A percentile compares a stretch with the other conserved stretches of the same genome.
Evolutionary conservation across 2,113 vertebrate genomes (phyloP).

Genomic region (Charadrius vociferus): DNA sequence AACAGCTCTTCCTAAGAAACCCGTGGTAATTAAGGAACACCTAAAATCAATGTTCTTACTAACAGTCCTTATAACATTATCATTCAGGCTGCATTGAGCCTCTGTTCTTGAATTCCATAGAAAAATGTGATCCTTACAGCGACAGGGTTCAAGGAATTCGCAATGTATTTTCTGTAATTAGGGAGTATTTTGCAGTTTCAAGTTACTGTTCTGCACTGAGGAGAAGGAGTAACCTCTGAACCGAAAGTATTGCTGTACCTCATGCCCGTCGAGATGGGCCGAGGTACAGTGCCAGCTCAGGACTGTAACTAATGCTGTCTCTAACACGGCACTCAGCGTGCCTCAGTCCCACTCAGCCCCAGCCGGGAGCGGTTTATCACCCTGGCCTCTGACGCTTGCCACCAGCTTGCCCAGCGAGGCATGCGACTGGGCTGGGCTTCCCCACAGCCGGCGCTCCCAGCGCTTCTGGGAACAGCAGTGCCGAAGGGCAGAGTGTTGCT

Average conservation of each 20-base stretch:
- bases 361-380: background rate
- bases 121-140: background rate
- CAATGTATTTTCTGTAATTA: background rate
- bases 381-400: background rate
- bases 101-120: background rate
- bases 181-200: background rate
- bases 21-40: background rate
- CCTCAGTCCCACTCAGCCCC: background rate
- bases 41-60: background rate
- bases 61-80: background rate
- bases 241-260: fast-evolving
- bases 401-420: no score
- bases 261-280: background rate
- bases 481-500: fast-evolving
- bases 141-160: background rate
- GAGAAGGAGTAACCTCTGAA: background rate
- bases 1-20: background rate
- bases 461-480: fast-evolving
- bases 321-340: background rate
- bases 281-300: background rate
- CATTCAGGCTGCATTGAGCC: background rate
- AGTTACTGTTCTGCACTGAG: background rate
- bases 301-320: fast-evolving
- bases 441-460: background rate
- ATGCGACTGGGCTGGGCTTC: fast-evolving